These are phyloP conservation scores for Pitta sordida DNA, from an alignment of 2,113 vertebrate genomes.

Conservation along the genomic window DNA sequence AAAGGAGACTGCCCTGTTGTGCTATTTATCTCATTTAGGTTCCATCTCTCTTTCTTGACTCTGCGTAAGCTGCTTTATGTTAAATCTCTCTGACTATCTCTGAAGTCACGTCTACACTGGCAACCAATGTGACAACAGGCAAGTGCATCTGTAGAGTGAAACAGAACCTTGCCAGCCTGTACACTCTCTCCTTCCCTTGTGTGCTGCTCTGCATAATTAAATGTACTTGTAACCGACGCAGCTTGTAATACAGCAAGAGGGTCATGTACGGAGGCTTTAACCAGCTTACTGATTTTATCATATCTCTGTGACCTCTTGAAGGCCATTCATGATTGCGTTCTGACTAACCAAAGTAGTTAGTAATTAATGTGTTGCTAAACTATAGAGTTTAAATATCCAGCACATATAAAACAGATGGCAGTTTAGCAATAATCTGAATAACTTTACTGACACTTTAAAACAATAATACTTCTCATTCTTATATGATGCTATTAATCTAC, in stretches of 20 bases:
- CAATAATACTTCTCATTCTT: not conserved
- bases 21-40: not conserved
- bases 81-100: not conserved
- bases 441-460: not conserved
- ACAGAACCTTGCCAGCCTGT: not conserved
- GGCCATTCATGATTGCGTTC: not conserved
- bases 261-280: not conserved
- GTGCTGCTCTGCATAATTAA: not conserved
- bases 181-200: not conserved
- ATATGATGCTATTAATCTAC: not conserved
- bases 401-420: not conserved
- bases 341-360: not conserved
- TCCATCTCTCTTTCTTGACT: not conserved
- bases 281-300: not conserved
- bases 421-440: not conserved
- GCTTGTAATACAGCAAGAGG: not conserved
- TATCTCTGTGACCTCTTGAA: not conserved
- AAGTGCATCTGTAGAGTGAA: not conserved
- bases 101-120: not conserved
- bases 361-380: not conserved
- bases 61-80: not conserved
- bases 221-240: not conserved
- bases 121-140: not conserved
- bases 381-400: not conserved
- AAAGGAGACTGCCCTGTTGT: not conserved